These are phyloP conservation scores for Cranoglanis bouderius DNA, from an alignment of 2,113 vertebrate genomes.

Conservation along the genomic window DNA sequence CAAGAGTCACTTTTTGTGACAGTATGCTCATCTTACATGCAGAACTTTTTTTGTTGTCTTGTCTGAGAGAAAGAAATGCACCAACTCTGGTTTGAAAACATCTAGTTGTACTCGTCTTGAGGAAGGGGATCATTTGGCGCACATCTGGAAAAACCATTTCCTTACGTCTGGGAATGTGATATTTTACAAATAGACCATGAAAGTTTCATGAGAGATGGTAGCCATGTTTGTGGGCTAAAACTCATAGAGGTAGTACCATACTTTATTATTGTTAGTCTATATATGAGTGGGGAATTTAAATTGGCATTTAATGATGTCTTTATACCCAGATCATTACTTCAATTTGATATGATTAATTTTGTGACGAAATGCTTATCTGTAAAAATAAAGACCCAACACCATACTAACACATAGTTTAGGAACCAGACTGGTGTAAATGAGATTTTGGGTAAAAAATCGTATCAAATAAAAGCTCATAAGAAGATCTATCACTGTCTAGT, in stretches of 20 bases:
- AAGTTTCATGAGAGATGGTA: slow-evolving; percentile 3
- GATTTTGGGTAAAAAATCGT: background rate
- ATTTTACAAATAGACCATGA: slow-evolving; percentile 34
- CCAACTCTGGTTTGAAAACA: slow-evolving; percentile 19
- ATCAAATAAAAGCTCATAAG: background rate
- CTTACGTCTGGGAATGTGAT: slow-evolving; percentile 48
- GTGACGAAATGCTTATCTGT: background rate
- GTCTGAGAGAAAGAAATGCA: background rate
- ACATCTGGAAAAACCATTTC: slow-evolving; percentile 58
- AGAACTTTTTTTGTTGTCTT: background rate
- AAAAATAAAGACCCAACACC: background rate
- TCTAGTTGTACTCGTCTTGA: slow-evolving; percentile 6
- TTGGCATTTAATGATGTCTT: background rate
- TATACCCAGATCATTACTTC: background rate
- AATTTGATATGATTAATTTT: background rate
- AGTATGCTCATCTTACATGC: background rate
- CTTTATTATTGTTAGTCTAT: background rate
- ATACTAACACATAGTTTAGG: background rate
- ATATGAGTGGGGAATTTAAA: background rate
- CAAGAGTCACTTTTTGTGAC: background rate
- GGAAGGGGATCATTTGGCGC: slow-evolving; percentile 12
- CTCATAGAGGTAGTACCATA: background rate
- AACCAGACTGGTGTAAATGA: background rate
- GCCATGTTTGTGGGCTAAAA: background rate
- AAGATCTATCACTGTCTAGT: background rate